Evolutionary conservation across 2,888 invertebrate genomes (phyloP).

Genomic region (Halocaridina rubra): DNA sequence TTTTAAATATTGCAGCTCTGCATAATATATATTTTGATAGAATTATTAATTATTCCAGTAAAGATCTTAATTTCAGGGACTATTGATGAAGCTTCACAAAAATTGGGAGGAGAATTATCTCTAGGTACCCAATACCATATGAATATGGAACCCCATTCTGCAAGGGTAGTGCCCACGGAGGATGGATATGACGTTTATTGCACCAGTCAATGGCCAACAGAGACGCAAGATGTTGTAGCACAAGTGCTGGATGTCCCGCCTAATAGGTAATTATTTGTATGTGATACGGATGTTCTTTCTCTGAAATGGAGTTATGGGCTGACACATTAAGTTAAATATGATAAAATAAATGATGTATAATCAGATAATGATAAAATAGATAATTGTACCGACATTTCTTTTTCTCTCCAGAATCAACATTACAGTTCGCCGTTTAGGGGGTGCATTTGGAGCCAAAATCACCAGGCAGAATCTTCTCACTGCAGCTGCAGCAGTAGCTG

Average conservation of each 20-base stretch:
- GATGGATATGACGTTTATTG: constrained; percentile 76
- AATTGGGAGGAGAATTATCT: not conserved
- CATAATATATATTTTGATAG: too few relatives aligned
- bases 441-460: constrained; percentile 83
- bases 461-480: constrained; percentile 74
- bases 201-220: constrained; percentile 39
- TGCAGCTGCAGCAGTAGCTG: constrained; percentile 78
- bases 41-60: too few relatives aligned
- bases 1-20: too few relatives aligned
- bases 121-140: not conserved
- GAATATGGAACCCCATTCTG: constrained; percentile 70
- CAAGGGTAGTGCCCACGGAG: constrained; percentile 77
- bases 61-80: not conserved
- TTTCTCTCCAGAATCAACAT: constrained; percentile 77
- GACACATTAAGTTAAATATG: too few relatives aligned
- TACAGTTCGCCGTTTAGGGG: constrained; percentile 80
- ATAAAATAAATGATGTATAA: too few relatives aligned
- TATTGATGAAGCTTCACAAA: not conserved
- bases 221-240: constrained; percentile 27
- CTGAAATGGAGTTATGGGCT: too few relatives aligned
- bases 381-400: not conserved
- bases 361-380: not conserved
- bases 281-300: too few relatives aligned
- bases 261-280: constrained; percentile 8
- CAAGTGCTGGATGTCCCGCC: constrained; percentile 15